These are phyloP conservation scores for Copidosoma floridanum DNA, from an alignment of 1,140 invertebrate species.

Conservation along the genomic window DNA sequence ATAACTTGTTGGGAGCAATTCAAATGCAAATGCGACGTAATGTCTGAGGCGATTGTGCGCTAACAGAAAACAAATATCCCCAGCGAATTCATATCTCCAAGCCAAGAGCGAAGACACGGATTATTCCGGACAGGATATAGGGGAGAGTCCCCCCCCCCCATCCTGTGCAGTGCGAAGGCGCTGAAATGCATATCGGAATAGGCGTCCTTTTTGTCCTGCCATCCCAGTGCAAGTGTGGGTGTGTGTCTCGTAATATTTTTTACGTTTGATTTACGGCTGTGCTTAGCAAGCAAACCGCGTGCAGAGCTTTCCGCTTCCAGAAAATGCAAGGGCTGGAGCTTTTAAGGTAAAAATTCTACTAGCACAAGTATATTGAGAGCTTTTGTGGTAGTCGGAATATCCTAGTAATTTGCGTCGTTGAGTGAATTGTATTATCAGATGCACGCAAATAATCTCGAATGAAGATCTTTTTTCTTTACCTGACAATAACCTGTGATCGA, in stretches of 20 bases:
- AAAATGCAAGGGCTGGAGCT: no score
- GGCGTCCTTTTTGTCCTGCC: constrained; percentile 1
- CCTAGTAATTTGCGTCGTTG: no score
- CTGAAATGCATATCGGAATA: constrained; percentile 4
- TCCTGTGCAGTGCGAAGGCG: not conserved
- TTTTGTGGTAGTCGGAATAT: no score
- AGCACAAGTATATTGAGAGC: no score
- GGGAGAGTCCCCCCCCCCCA: not conserved
- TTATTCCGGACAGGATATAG: no score
- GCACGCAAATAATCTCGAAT: no score
- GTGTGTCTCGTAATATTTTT: constrained; percentile 5
- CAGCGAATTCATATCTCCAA: constrained; percentile 17
- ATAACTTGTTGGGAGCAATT: no score
- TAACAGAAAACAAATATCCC: constrained; percentile 21
- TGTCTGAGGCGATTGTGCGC: constrained; percentile 5
- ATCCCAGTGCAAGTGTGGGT: not conserved
- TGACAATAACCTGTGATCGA: no score
- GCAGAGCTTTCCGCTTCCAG: not conserved
- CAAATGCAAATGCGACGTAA: constrained; percentile 17
- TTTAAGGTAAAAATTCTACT: no score
- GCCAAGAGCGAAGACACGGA: no score
- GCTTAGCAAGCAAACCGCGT: constrained; percentile 1
- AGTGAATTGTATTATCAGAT: no score
- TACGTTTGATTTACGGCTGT: constrained; percentile 11
- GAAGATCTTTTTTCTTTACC: no score